Evolutionary conservation across 2,888 invertebrate species (phyloP).

Genomic region (Lasioglossum oenotherae): DNA sequence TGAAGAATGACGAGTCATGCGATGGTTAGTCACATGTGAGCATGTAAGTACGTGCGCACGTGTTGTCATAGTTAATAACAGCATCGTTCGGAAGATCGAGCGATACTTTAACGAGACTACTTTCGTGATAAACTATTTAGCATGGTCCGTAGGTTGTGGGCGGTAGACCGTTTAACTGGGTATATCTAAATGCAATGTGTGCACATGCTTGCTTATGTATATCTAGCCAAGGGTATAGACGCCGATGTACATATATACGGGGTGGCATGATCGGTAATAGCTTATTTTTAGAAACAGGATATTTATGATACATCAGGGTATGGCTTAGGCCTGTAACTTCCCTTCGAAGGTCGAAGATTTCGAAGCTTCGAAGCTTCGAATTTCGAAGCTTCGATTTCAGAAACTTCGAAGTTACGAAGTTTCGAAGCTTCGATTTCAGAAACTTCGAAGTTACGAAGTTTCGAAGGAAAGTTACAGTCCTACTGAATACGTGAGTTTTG

Average conservation of each 20-base stretch:
- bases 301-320: not conserved
- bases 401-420: too few species aligned
- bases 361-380: too few species aligned
- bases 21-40: slow-evolving; percentile 1
- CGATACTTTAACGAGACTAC: slow-evolving; percentile 62
- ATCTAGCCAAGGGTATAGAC: slow-evolving; percentile 15
- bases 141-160: slow-evolving; percentile 46
- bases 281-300: not conserved
- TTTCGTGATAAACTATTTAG: slow-evolving; percentile 67
- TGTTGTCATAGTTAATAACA: slow-evolving; percentile 41
- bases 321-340: too few species aligned
- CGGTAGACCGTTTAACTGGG: slow-evolving; percentile 58
- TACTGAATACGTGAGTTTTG: too few species aligned
- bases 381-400: too few species aligned
- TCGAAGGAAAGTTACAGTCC: too few species aligned
- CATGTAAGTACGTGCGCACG: slow-evolving; percentile 2
- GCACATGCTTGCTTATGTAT: slow-evolving; percentile 25
- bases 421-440: too few species aligned
- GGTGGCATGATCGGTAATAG: slow-evolving; percentile 6
- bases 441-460: too few species aligned
- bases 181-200: slow-evolving; percentile 54
- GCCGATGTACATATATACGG: not conserved
- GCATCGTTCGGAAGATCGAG: slow-evolving; percentile 57
- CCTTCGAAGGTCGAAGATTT: too few species aligned
- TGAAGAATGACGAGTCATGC: slow-evolving; percentile 22